These are phyloP conservation scores for Otolemur crassicaudatus DNA, from an alignment of 2,797 vertebrate genomes.

Conservation along the genomic window DNA sequence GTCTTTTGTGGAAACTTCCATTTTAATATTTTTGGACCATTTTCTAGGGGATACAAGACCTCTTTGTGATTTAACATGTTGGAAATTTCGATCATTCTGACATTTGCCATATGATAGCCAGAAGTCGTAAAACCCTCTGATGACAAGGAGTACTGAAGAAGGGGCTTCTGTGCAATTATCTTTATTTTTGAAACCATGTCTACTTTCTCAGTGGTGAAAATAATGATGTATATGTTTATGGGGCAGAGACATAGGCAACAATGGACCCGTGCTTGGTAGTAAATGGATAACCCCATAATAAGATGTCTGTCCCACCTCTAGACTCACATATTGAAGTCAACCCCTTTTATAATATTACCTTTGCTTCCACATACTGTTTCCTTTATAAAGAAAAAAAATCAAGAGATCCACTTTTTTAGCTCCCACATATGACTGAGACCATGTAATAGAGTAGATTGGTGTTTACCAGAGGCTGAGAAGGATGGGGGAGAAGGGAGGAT, in stretches of 20 bases:
- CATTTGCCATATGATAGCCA: neutral
- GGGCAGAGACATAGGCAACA: neutral
- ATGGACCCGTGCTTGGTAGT: neutral
- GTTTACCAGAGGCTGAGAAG: neutral
- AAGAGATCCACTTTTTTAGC: neutral
- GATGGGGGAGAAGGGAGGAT: neutral
- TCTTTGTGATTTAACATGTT: conserved; percentile 59
- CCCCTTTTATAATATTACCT: neutral
- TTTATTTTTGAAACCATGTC: conserved; percentile 16
- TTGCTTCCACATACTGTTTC: neutral
- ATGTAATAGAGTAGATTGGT: neutral
- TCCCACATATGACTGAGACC: neutral
- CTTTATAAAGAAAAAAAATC: neutral
- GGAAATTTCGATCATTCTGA: conserved; percentile 54
- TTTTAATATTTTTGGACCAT: conserved; percentile 59
- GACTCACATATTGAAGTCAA: neutral
- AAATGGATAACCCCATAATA: neutral
- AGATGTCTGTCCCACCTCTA: neutral
- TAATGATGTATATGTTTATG: neutral
- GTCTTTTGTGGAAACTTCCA: conserved; percentile 57
- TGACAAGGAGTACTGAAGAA: conserved; percentile 2
- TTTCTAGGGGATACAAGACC: neutral
- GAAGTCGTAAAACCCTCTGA: conserved; percentile 20
- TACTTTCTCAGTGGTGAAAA: conserved; percentile 34
- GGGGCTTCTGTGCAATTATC: conserved; percentile 28